Percentiles rank a stretch among this genome's conserved stretches.
phyloP scores from a whole-genome alignment of 2,888 invertebrate genomes.

The Lordiphosa fenestrarum region DNA sequence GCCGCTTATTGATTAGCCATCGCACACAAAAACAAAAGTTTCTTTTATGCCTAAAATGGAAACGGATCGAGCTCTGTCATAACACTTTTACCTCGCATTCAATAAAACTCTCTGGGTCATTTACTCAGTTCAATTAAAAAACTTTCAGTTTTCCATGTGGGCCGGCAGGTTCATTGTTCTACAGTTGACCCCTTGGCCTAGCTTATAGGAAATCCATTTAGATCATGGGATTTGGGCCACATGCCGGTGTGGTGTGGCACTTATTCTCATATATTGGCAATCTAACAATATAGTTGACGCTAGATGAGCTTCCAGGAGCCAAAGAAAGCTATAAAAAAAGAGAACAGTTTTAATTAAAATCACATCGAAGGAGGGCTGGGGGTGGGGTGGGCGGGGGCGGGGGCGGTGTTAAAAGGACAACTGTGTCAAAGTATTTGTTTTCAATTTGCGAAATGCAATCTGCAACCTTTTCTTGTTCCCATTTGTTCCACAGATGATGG shows the following conservation, averaged over 20 bases:
- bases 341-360: slow-evolving; percentile 60
- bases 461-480: not conserved
- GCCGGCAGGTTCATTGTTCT: not conserved
- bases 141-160: too few relatives aligned
- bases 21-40: not conserved
- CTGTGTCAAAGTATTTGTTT: slow-evolving; percentile 44
- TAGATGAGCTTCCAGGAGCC: slow-evolving; percentile 21
- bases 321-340: not conserved
- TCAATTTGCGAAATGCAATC: slow-evolving; percentile 43
- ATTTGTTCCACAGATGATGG: slow-evolving; percentile 48
- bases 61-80: not conserved
- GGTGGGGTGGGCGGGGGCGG: not conserved
- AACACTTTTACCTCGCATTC: not conserved
- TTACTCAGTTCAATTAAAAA: too few relatives aligned
- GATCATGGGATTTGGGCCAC: slow-evolving; percentile 18
- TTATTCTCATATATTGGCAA: not conserved
- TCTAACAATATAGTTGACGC: slow-evolving; percentile 15
- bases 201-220: not conserved
- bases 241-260: slow-evolving; percentile 5
- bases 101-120: not conserved
- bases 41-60: not conserved
- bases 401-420: slow-evolving; percentile 2
- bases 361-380: slow-evolving; percentile 25
- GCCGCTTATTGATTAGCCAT: too few relatives aligned
- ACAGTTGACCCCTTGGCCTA: not conserved